Percentiles rank a stretch among this genome's conserved stretches.
phyloP scores from a whole-genome alignment of 2,797 vertebrate species.

The Cossypha dichroa region DNA sequence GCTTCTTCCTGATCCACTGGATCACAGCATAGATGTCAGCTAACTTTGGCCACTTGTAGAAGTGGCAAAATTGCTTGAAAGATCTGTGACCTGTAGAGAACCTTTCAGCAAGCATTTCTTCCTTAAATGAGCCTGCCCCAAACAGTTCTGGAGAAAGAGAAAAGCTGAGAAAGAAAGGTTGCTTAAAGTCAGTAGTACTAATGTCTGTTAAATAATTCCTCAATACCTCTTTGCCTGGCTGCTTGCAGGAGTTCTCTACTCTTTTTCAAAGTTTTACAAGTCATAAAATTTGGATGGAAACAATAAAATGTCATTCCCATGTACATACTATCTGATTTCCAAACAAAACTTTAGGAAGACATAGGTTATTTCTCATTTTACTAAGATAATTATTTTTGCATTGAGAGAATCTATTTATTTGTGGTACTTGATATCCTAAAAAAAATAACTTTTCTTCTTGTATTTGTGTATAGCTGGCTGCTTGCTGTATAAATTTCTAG shows the following conservation, averaged over 20 bases:
- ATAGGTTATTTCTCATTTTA: constrained; percentile 14
- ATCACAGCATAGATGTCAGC: neutral
- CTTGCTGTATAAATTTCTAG: constrained; percentile 11
- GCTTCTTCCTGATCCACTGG: neutral
- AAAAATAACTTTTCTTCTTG: neutral
- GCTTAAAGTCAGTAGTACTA: neutral
- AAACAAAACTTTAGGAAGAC: neutral
- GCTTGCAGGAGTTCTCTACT: neutral
- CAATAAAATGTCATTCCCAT: neutral
- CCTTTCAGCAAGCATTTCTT: neutral
- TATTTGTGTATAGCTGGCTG: neutral
- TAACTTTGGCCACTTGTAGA: neutral
- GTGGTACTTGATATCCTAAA: neutral
- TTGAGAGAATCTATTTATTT: constrained; percentile 57
- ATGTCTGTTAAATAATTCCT: neutral
- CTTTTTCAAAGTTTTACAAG: neutral
- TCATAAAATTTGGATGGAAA: neutral
- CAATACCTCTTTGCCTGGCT: neutral
- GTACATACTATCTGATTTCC: neutral
- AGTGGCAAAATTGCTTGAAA: neutral
- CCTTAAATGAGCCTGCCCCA: neutral
- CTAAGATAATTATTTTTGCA: constrained; percentile 58
- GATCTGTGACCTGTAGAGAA: neutral
- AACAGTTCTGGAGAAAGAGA: neutral
- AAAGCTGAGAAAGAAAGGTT: neutral